A percentile compares a stretch with the other conserved stretches of the same genome.
Conservation (phyloP, 2,797 vertebrate species). For the Spinus pinus region DNA sequence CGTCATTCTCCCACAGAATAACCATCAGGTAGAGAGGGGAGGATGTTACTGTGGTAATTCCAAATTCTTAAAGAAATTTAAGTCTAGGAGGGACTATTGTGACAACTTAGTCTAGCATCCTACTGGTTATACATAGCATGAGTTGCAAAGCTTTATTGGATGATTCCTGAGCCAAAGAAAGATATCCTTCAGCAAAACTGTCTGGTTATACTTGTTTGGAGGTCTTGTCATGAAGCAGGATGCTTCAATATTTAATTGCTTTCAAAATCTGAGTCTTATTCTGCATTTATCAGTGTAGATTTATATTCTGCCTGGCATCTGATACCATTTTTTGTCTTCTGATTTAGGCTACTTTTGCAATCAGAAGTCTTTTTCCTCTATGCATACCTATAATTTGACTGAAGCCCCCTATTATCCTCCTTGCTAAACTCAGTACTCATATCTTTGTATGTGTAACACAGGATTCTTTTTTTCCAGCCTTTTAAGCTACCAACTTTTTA, state of each 20-base stretch:
- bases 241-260: background rate
- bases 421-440: background rate
- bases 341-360: background rate
- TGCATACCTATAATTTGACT: background rate
- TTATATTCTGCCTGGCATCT: background rate
- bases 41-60: background rate
- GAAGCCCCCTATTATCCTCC: background rate
- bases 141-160: background rate
- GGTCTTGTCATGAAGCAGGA: background rate
- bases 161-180: background rate
- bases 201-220: background rate
- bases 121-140: background rate
- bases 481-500: background rate
- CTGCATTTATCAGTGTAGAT: background rate
- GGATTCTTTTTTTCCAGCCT: background rate
- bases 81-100: background rate
- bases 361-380: background rate
- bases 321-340: background rate
- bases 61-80: background rate
- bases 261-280: background rate
- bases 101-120: background rate
- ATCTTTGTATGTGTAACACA: background rate
- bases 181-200: background rate
- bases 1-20: background rate
- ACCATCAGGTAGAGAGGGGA: background rate